Evolutionary conservation across 2,113 vertebrate species (phyloP).

Genomic region (Mus pahari): DNA sequence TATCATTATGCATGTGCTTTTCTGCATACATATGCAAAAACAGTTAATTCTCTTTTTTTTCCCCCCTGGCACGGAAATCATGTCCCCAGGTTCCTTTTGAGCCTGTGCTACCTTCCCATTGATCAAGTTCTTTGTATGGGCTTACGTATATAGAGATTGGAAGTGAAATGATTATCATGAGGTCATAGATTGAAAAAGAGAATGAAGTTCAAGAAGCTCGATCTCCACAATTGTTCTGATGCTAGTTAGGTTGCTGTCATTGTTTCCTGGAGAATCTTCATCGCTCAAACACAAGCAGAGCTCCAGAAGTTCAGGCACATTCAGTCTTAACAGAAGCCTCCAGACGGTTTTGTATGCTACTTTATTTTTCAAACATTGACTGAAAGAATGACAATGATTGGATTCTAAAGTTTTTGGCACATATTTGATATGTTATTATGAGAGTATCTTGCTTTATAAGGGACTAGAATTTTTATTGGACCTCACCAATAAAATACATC

Average conservation of each 20-base stretch:
- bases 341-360: not conserved
- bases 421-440: not conserved
- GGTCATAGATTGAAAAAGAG: not conserved
- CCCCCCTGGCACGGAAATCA: not conserved
- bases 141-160: not conserved
- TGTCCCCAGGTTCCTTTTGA: too few relatives aligned
- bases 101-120: not conserved
- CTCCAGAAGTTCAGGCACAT: not conserved
- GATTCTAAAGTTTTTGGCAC: not conserved
- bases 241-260: not conserved
- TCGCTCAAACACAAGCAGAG: conserved; percentile 11
- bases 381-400: not conserved
- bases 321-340: not conserved
- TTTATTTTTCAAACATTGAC: not conserved
- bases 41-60: not conserved
- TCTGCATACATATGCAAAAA: not conserved
- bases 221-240: not conserved
- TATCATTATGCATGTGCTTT: not conserved
- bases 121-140: not conserved
- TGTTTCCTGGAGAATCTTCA: not conserved
- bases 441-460: not conserved
- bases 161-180: not conserved
- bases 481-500: not conserved
- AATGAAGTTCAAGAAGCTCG: not conserved
- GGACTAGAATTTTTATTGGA: not conserved